phyloP scores from a whole-genome alignment of 2,888 invertebrate genomes.

The Drosophila ezoana region DNA sequence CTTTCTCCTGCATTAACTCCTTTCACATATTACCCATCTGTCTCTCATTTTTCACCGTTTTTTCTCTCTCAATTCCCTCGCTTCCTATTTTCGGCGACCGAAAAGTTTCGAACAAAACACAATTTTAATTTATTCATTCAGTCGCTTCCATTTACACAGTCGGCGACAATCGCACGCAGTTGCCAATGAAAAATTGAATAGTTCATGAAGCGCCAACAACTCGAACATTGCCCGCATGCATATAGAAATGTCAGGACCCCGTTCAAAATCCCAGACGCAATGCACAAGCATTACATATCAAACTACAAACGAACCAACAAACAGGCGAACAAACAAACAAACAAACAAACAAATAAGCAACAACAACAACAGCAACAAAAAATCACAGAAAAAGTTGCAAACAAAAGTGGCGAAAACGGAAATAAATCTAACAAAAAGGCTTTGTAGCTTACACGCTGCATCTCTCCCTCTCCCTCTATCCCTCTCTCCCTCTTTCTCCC shows the following conservation, averaged over 20 bases:
- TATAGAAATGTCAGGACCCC: constrained; percentile 22
- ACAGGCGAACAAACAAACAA: constrained; percentile 11
- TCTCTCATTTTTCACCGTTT: not conserved
- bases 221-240: constrained; percentile 47
- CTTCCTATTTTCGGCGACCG: not conserved
- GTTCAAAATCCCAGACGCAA: constrained; percentile 14
- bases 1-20: not conserved
- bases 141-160: constrained; percentile 29
- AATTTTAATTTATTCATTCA: constrained; percentile 64
- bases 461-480: not conserved
- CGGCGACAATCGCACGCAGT: constrained; percentile 21
- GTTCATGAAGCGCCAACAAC: constrained; percentile 52
- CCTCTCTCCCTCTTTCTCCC: not conserved
- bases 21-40: not conserved
- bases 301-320: constrained; percentile 52
- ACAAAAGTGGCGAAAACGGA: constrained; percentile 71
- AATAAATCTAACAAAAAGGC: constrained; percentile 78
- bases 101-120: constrained; percentile 34
- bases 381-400: constrained; percentile 53
- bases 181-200: constrained; percentile 63
- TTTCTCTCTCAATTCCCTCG: not conserved
- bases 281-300: constrained; percentile 48
- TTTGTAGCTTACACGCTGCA: constrained; percentile 53
- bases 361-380: constrained; percentile 12
- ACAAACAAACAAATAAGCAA: constrained; percentile 27